A percentile compares a stretch with the other conserved stretches of the same genome.
phyloP scores from a whole-genome alignment of 2,797 vertebrate species.

The Pyrocephalus nanus region DNA sequence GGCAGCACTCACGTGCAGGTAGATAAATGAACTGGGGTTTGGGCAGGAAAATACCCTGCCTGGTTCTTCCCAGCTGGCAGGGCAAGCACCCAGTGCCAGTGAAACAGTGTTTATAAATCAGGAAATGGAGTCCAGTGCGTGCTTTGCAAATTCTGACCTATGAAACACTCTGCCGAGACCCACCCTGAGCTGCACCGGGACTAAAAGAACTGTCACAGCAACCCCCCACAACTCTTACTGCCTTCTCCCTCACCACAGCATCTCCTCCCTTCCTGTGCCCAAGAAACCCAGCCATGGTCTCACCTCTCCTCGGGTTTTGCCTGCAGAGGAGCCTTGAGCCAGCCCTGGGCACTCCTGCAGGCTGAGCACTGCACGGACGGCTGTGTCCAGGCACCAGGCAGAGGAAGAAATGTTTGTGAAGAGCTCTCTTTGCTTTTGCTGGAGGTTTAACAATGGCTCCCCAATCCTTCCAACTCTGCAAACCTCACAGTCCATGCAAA shows the following conservation, averaged over 20 bases:
- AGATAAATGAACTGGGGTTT: not conserved
- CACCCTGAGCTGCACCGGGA: not conserved
- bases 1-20: not conserved
- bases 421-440: not conserved
- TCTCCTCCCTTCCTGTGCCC: not conserved
- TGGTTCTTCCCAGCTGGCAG: not conserved
- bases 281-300: not conserved
- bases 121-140: not conserved
- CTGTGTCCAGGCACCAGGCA: not conserved
- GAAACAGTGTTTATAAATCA: not conserved
- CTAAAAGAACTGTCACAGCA: not conserved
- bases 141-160: not conserved
- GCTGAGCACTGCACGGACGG: accelerated
- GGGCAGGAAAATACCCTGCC: not conserved
- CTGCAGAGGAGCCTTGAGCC: not conserved
- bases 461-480: not conserved
- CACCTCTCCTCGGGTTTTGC: not conserved
- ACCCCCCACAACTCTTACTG: accelerated
- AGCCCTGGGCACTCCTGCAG: not conserved
- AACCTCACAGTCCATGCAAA: not conserved
- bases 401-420: not conserved
- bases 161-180: not conserved
- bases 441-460: not conserved
- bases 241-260: not conserved
- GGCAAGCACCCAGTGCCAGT: not conserved